phyloP scores from a whole-genome alignment of 2,113 vertebrate species.

The Hemibagrus wyckioides region DNA sequence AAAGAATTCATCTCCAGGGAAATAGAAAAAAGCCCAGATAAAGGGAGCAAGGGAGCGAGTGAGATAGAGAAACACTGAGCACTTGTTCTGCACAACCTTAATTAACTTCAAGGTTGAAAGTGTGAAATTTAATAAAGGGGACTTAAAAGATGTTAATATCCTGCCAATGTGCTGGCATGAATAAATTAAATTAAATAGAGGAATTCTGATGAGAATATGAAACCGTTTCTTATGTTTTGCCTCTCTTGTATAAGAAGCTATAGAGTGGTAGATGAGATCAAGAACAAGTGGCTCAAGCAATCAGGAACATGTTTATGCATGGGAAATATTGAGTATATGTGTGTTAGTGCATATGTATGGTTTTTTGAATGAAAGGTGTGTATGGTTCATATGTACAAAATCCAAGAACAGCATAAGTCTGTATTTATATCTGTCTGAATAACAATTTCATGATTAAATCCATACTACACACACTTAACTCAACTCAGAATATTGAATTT shows the following conservation, averaged over 20 bases:
- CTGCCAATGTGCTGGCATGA: constrained; percentile 65
- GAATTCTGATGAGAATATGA: constrained; percentile 21
- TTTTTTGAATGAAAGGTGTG: background rate
- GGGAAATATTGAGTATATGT: background rate
- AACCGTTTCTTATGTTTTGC: background rate
- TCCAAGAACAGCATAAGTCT: background rate
- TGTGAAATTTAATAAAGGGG: constrained; percentile 76
- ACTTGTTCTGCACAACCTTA: constrained; percentile 70
- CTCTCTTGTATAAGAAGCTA: background rate
- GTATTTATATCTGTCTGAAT: background rate
- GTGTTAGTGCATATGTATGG: background rate
- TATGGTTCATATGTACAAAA: background rate
- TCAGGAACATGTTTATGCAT: background rate
- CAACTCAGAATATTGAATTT: background rate
- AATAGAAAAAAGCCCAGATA: background rate
- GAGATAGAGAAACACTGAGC: constrained; percentile 32
- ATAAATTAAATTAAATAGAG: constrained; percentile 70
- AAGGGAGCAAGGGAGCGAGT: constrained; percentile 2
- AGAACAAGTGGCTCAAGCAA: background rate
- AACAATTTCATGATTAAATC: background rate
- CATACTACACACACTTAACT: background rate
- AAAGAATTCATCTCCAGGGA: background rate
- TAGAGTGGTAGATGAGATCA: background rate
- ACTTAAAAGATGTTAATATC: constrained; percentile 79
- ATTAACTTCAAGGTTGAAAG: constrained; percentile 78